Evolutionary conservation across 2,113 vertebrate genomes (phyloP), one percentile per base, ranked within the genome.

Genomic region (Calcarius ornatus): DNA sequence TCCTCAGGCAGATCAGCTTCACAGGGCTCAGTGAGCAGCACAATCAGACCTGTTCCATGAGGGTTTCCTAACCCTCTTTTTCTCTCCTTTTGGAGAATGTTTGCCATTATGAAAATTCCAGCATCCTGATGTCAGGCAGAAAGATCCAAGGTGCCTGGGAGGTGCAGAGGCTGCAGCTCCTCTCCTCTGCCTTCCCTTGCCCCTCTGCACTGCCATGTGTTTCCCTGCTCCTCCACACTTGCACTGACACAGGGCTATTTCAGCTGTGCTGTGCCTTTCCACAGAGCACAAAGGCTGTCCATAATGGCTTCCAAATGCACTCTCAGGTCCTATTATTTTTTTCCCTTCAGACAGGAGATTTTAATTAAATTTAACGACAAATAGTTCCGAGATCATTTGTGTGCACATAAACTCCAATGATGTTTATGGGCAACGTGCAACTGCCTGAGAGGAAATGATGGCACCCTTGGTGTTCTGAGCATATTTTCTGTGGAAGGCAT

Each of bases 101-200:
- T 57, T 82, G 37, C 37, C 5, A 1, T 1, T 45, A 22, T 31
- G 40, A 59, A 31, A 57, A 25, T 24, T 28, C 12, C 11, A 28
- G 37, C 11, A 2, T 40, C 18, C 43, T 0, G 0, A 23, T 9
- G 28, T 4, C 51, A 23, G 42, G 13, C 28, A 65, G 63, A 15
- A 73, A 61, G 71, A 27, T 11, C 23, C 69, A 5, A 22, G 5
- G 30, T 27, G 13, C n/a, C 35, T 38, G 57, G 38, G 37, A 47
- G 31, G 30, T 1, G 42, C 43, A 28, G 68, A 12, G 48, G 25
- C 57, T 79, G 40, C 79, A 65, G 71, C 20, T 9, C 22, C 61
- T 90, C 48, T 81, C 14, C n/a, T 40, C 37, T 73, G 71, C 64
- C 47, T 68, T 60, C 59, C 53, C 65, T 75, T 20, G 35, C 43